Percentiles rank a stretch among this genome's conserved stretches.
Evolutionary conservation across 2,113 vertebrate genomes (phyloP).

Genomic region (Hemiprocne comata): DNA sequence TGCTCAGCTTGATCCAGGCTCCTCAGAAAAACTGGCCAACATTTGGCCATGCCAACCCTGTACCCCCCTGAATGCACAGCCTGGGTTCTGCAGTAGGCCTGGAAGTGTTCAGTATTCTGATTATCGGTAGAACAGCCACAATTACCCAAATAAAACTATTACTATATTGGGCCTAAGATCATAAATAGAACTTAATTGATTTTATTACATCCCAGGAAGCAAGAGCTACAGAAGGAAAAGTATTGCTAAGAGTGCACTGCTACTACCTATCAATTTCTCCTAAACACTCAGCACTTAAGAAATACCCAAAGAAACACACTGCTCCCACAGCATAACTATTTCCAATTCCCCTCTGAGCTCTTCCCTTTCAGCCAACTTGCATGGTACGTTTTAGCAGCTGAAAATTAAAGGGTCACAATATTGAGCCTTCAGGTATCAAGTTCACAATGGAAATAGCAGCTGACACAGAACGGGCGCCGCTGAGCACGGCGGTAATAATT

Average conservation of each 20-base stretch:
- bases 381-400: not conserved
- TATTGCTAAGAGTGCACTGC: constrained; percentile 31
- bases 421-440: constrained; percentile 58
- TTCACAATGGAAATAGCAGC: constrained; percentile 57
- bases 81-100: not conserved
- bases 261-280: constrained; percentile 65
- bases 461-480: constrained; percentile 16
- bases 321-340: constrained; percentile 5
- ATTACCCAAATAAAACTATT: constrained; percentile 65
- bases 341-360: constrained; percentile 26
- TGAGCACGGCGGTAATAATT: not conserved
- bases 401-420: constrained; percentile 73
- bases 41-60: not conserved
- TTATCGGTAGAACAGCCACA: constrained; percentile 22
- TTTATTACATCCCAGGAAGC: constrained; percentile 67
- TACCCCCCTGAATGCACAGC: not conserved
- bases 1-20: not conserved
- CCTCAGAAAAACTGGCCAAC: not conserved
- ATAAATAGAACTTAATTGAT: constrained; percentile 65
- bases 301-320: constrained; percentile 40
- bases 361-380: constrained; percentile 14
- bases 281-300: constrained; percentile 65
- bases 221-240: constrained; percentile 36
- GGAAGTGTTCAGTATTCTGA: not conserved
- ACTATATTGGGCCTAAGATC: constrained; percentile 36